These are phyloP conservation scores for Azemiops feae DNA, from an alignment of 2,113 vertebrate species.

Conservation along the genomic window DNA sequence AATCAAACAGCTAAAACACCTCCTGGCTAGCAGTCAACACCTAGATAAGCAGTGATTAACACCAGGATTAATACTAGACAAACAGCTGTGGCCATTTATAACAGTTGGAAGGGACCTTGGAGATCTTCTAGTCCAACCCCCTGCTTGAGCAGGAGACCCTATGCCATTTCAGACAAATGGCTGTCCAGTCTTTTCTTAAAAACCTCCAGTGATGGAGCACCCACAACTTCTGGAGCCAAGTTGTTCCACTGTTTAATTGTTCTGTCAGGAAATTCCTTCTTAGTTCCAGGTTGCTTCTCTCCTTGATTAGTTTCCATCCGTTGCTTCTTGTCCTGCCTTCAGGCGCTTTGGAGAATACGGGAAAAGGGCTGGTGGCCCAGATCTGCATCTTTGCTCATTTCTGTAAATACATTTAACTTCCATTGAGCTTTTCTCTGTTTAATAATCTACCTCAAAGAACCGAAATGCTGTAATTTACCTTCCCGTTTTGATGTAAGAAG, in stretches of 20 bases:
- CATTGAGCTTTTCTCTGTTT: not conserved
- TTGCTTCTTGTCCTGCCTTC: not conserved
- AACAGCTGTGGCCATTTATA: too few relatives aligned
- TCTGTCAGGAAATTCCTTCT: not conserved
- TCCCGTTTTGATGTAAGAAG: too few relatives aligned
- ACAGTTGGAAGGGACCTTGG: too few relatives aligned
- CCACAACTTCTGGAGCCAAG: not conserved
- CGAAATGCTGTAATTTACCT: not conserved
- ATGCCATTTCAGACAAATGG: not conserved
- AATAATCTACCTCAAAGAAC: constrained; percentile 19
- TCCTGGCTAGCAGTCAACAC: too few relatives aligned
- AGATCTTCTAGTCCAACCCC: too few relatives aligned
- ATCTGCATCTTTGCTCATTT: not conserved
- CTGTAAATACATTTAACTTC: not conserved
- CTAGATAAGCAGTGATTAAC: too few relatives aligned
- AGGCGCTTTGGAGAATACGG: not conserved
- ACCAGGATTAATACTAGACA: too few relatives aligned
- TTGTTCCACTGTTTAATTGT: not conserved
- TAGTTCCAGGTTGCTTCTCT: not conserved
- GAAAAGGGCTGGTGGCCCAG: not conserved
- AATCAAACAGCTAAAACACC: too few relatives aligned
- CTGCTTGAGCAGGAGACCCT: too few relatives aligned
- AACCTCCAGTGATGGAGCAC: not conserved
- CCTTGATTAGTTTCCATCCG: not conserved
- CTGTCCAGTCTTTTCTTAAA: not conserved